Base-by-base conservation (phyloP, 1,140 invertebrate genomes). In the Sinonovacula constricta region DNA sequence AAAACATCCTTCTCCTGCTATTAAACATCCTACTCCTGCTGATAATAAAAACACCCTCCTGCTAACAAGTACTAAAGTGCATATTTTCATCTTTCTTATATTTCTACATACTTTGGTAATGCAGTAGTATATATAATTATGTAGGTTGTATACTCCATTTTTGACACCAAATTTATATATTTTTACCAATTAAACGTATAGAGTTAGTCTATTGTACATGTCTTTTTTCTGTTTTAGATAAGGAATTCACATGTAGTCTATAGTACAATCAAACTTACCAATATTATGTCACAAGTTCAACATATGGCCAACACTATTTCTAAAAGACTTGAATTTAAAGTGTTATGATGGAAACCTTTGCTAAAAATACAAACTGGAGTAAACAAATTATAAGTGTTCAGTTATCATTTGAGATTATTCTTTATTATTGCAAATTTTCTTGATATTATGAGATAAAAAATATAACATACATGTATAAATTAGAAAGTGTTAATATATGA, bases 151-250 rank as follows among this genome's bases (percentile, higher is more conserved):
- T 10, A 45, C 39, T 45, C 39, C 39, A 45, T 45, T 45, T 45
- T 45, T 45, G 39, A 45, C 39, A 45, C 39, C 39, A 45, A 45
- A 45, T 45, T 45, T 45, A 45, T 45, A 45, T 45, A 45, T 45
- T 45, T 45, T 45, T 45, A 45, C 39, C 39, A 45, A 45, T 45
- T 45, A 7, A 45, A 45, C 39, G 7, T 45, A 45, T 45, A 45
- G 39, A 45, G 39, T 45, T 45, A 45, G 39, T 45, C 39, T 45
- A 45, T 45, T 45, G 39, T 18, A 45, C 39, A 45, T 45, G 39
- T 45, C 39, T 45, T 45, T 45, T 45, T 45, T 45, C 39, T 45
- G 18, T 45, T 45, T 45, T 45, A 45, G 39, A 45, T 10, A 10
- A 45, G 39, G 18, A 45, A 45, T 45, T 45, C 39, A 45, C 39